phyloP scores from a whole-genome alignment of 2,797 vertebrate species.

The Lepilemur septentrionalis region DNA sequence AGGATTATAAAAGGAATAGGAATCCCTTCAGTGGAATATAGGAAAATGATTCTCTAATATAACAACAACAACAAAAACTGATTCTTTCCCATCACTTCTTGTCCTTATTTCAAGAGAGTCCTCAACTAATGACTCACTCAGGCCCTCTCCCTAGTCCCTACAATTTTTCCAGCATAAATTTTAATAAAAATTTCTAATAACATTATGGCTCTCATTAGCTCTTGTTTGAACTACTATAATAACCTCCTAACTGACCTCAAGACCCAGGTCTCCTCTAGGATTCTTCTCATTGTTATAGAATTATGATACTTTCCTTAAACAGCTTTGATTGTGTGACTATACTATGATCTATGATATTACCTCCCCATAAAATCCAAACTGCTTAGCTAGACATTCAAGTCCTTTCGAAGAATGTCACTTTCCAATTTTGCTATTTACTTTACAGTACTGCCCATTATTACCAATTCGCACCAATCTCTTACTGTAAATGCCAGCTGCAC shows the following conservation, averaged over 20 bases:
- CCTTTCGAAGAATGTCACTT: neutral
- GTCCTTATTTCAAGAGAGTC: neutral
- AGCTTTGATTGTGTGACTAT: neutral
- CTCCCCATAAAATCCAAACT: neutral
- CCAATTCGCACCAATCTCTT: neutral
- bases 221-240: neutral
- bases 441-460: neutral
- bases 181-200: neutral
- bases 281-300: neutral
- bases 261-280: neutral
- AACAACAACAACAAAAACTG: neutral
- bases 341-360: neutral
- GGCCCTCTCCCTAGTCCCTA: rapidly evolving
- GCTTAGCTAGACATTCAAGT: neutral
- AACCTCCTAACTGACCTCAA: neutral
- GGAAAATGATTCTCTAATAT: neutral
- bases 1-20: neutral
- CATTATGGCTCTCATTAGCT: neutral
- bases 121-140: neutral
- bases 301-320: neutral
- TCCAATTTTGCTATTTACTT: conserved; percentile 16
- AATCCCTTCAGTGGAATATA: neutral
- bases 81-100: neutral
- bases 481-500: neutral
- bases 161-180: neutral